Percentiles rank a stretch among this genome's conserved stretches.
These are phyloP conservation scores for Nephrotoma guestfalica DNA, from an alignment of 2,888 invertebrate genomes.

Conservation along the genomic window DNA sequence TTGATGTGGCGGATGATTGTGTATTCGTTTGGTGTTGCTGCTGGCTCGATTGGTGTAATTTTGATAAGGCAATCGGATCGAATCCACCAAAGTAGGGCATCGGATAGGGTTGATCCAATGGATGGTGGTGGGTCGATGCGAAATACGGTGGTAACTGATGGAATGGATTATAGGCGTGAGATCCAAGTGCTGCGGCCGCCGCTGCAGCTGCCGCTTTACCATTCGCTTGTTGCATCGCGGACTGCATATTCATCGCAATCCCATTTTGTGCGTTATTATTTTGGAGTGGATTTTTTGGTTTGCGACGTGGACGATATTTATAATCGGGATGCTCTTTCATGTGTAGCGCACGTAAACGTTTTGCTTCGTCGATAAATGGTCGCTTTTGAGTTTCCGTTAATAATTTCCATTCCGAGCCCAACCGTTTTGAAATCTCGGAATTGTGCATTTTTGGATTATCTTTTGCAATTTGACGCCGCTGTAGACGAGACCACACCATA, in stretches of 20 bases:
- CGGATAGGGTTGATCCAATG: conserved; percentile 42
- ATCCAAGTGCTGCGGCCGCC: conserved; percentile 39
- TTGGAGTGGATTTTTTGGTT: conserved; percentile 57
- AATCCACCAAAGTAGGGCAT: conserved; percentile 33
- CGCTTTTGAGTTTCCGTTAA: conserved; percentile 74
- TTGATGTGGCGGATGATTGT: neutral
- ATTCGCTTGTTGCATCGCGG: conserved; percentile 14
- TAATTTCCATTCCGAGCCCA: conserved; percentile 89
- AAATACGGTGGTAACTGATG: conserved; percentile 60
- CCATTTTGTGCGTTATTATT: conserved; percentile 17
- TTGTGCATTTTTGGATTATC: conserved; percentile 92
- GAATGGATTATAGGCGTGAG: conserved; percentile 41
- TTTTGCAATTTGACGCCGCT: conserved; percentile 80
- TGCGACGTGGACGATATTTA: conserved; percentile 75
- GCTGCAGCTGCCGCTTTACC: conserved; percentile 23
- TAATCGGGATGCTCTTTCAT: conserved; percentile 89
- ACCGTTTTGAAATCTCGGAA: conserved; percentile 76
- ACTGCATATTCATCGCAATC: conserved; percentile 15
- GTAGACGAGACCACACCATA: conserved; percentile 90
- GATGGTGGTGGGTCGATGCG: conserved; percentile 54
- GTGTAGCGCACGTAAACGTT: conserved; percentile 69
- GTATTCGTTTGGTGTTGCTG: conserved; percentile 21
- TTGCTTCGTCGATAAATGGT: conserved; percentile 92
- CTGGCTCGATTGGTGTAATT: conserved; percentile 29
- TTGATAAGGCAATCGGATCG: conserved; percentile 30